phyloP scores from a whole-genome alignment of 1,140 invertebrate species.

The Oppia nitens region DNA sequence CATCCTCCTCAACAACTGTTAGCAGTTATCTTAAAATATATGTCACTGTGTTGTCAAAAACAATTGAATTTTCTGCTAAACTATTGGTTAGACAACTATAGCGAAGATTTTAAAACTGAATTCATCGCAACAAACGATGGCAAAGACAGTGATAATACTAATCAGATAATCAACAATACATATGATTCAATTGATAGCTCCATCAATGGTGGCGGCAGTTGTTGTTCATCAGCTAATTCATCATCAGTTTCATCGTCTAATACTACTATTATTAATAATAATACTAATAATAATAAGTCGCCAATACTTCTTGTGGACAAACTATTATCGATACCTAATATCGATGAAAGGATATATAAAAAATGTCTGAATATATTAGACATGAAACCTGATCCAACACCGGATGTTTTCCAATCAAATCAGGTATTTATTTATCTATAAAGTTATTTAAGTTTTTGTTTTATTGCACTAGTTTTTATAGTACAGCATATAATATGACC shows the following conservation, averaged over 20 bases:
- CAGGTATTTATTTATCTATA: too few species aligned
- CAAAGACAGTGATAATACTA: too few species aligned
- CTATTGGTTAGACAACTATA: conserved; percentile 19
- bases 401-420: neutral
- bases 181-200: neutral
- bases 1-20: conserved; percentile 13
- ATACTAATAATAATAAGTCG: neutral
- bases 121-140: neutral
- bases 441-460: too few species aligned
- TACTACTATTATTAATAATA: neutral
- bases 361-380: conserved; percentile 8
- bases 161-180: too few species aligned
- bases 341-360: conserved; percentile 13
- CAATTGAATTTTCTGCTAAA: conserved; percentile 17
- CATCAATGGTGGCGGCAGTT: neutral
- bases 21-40: conserved; percentile 2
- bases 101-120: conserved; percentile 14
- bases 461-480: too few species aligned
- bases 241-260: neutral
- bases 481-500: too few species aligned
- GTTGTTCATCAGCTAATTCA: conserved; percentile 2
- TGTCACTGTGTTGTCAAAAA: neutral
- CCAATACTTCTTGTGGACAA: conserved; percentile 6
- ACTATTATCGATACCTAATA: conserved; percentile 4
- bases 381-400: conserved; percentile 5